phyloP scores from a whole-genome alignment of 92 coral and sea anemone species.

The Zoanthus gigantus region DNA sequence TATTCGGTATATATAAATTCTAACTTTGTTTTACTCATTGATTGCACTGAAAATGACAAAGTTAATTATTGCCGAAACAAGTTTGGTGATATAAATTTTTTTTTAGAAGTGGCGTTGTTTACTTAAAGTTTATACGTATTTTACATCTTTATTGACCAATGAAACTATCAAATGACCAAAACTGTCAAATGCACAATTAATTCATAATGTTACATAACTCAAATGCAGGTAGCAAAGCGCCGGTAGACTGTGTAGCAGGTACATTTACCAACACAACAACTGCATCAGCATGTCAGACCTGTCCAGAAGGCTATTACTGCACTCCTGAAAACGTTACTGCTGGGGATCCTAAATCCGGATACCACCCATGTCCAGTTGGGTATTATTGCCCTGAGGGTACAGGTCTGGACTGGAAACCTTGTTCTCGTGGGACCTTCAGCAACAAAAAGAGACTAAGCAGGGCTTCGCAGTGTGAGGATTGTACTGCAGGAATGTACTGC shows the following conservation, averaged over 20 bases:
- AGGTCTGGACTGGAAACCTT: slow-evolving; percentile 94
- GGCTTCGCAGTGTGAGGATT: slow-evolving; percentile 87
- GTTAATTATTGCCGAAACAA: too few relatives aligned
- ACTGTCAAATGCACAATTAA: too few relatives aligned
- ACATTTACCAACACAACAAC: slow-evolving; percentile 89
- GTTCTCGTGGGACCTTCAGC: slow-evolving; percentile 94
- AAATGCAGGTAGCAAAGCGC: slow-evolving; percentile 80
- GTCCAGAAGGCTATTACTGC: slow-evolving; percentile 93
- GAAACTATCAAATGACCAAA: too few relatives aligned
- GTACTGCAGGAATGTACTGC: slow-evolving; percentile 91
- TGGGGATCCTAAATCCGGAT: slow-evolving; percentile 93
- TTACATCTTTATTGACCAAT: too few relatives aligned
- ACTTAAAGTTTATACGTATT: too few relatives aligned
- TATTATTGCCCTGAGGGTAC: slow-evolving; percentile 94
- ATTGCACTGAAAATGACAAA: too few relatives aligned
- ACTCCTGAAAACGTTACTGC: slow-evolving; percentile 94
- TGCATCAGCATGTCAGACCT: slow-evolving; percentile 82
- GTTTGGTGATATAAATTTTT: too few relatives aligned
- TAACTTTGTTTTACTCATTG: too few relatives aligned
- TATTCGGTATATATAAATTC: too few relatives aligned
- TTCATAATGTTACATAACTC: background rate
- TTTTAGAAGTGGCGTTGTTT: too few relatives aligned
- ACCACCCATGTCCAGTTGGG: slow-evolving; percentile 88
- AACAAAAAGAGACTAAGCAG: slow-evolving; percentile 69
- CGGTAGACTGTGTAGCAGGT: slow-evolving; percentile 85